phyloP scores from a whole-genome alignment of 2,113 vertebrate genomes.

The Oreochromis tanganicae region DNA sequence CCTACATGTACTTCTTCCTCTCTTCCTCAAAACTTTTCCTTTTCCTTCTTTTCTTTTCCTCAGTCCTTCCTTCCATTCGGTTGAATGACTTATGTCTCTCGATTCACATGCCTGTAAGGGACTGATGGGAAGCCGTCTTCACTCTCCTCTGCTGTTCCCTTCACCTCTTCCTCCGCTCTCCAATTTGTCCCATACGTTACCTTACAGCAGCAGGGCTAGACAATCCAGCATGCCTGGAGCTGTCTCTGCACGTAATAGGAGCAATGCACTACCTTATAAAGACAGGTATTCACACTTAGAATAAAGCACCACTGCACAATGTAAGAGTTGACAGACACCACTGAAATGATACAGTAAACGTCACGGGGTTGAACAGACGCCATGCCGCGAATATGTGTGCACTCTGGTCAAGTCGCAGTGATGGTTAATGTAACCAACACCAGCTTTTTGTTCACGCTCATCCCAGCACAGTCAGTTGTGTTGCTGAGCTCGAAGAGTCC shows the following conservation, averaged over 20 bases:
- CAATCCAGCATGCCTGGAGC: slow-evolving; percentile 21
- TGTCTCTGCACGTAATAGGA: slow-evolving; percentile 33
- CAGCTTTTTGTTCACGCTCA: slow-evolving; percentile 9
- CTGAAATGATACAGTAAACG: slow-evolving; percentile 52
- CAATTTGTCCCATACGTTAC: slow-evolving; percentile 49
- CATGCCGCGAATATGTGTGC: slow-evolving; percentile 5
- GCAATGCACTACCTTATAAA: slow-evolving; percentile 71
- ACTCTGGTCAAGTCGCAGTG: slow-evolving; percentile 6
- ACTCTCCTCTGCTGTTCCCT: background rate
- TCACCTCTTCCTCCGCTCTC: background rate
- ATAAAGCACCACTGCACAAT: slow-evolving; percentile 58
- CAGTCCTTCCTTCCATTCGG: background rate
- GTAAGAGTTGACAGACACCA: slow-evolving; percentile 58
- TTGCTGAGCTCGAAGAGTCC: background rate
- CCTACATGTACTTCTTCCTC: background rate
- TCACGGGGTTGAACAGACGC: slow-evolving; percentile 43
- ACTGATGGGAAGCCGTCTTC: background rate
- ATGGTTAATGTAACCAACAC: slow-evolving; percentile 32
- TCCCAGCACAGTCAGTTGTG: background rate
- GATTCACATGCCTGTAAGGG: background rate
- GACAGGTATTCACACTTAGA: slow-evolving; percentile 71
- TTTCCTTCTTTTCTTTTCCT: background rate
- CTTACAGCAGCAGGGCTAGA: slow-evolving; percentile 23
- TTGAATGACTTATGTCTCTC: background rate
- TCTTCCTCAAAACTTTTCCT: background rate